Evolutionary conservation across 2,113 vertebrate species (phyloP).

Genomic region (Ceratotherium simum): DNA sequence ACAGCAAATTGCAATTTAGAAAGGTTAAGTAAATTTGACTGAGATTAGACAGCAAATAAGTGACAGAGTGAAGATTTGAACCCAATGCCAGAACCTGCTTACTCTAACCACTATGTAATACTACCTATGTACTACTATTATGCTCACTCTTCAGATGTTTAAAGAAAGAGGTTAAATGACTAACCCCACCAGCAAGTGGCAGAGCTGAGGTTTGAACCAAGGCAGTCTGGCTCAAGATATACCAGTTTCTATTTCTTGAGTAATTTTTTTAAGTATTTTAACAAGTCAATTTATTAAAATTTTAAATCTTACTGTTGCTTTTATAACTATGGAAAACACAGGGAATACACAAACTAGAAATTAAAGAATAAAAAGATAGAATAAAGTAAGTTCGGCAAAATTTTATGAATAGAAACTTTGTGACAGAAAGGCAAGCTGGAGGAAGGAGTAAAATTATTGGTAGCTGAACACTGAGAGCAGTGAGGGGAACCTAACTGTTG

Average conservation of each 20-base stretch:
- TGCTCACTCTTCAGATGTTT: not conserved
- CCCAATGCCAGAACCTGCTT: not conserved
- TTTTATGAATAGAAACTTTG: not conserved
- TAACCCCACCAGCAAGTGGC: not conserved
- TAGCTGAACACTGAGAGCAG: not conserved
- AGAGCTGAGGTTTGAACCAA: not conserved
- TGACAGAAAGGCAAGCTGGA: not conserved
- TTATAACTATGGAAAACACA: not conserved
- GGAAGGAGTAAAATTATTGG: not conserved
- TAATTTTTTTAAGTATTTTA: not conserved
- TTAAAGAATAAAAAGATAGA: not conserved
- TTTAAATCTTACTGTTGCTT: not conserved
- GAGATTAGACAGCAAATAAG: not conserved
- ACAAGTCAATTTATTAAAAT: not conserved
- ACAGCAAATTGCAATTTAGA: not conserved
- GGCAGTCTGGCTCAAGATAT: not conserved
- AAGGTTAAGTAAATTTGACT: not conserved
- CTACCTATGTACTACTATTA: not conserved
- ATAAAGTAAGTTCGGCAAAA: not conserved
- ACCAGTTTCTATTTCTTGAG: not conserved
- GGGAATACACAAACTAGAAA: not conserved
- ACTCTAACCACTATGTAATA: not conserved
- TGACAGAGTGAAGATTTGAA: not conserved
- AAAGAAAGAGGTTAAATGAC: not conserved
- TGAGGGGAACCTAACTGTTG: not conserved